A percentile compares a stretch with the other conserved stretches of the same genome.
phyloP scores from a whole-genome alignment of 1,140 invertebrate genomes.

The Papilio polytes region DNA sequence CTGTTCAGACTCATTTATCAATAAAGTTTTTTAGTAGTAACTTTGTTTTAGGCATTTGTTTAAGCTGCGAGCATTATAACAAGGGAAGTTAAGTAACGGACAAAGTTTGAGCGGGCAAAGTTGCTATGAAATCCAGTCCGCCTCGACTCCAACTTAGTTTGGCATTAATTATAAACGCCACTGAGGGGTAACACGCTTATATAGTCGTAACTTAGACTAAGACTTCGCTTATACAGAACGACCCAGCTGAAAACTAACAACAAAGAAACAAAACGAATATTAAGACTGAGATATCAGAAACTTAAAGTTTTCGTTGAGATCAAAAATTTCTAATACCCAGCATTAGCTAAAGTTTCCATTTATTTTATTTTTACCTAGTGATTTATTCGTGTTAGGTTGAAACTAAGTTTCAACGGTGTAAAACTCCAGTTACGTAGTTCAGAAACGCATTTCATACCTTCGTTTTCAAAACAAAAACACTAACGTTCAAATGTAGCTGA shows the following conservation, averaged over 20 bases:
- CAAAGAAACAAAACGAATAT: not conserved
- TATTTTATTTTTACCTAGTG: no score
- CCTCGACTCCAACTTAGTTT: slow-evolving; percentile 25
- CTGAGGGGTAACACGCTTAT: slow-evolving; percentile 14
- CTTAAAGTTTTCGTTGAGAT: not conserved
- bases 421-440: no score
- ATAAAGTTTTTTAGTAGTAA: slow-evolving; percentile 29
- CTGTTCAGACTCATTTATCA: slow-evolving; percentile 23
- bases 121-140: slow-evolving; percentile 34
- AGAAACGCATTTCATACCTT: no score
- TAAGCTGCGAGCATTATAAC: slow-evolving; percentile 31
- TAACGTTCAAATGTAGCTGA: no score
- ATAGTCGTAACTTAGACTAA: not conserved
- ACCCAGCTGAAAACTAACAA: not conserved
- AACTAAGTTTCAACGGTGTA: not conserved
- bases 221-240: not conserved
- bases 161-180: slow-evolving; percentile 35
- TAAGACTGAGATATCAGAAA: not conserved
- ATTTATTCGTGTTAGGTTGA: no score
- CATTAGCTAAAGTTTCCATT: no score
- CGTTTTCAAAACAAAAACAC: no score
- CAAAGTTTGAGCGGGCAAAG: slow-evolving; percentile 26
- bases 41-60: slow-evolving; percentile 33
- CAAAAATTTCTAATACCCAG: not conserved
- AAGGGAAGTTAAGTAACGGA: slow-evolving; percentile 27